Conservation (phyloP, 1,140 invertebrate genomes). For the Drosophila murphyi region DNA sequence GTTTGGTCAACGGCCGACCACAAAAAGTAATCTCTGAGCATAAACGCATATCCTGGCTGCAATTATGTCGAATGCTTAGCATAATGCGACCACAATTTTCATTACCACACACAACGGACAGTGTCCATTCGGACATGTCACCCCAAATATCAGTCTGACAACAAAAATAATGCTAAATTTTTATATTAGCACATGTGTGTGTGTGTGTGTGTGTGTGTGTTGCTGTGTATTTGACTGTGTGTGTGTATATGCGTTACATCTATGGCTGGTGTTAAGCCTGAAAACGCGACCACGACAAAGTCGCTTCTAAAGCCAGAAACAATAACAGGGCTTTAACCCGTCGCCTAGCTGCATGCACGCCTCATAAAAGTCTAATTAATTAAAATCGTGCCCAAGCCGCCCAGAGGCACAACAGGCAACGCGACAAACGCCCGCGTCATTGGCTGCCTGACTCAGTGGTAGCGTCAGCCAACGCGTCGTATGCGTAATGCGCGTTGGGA, state of each 20-base stretch:
- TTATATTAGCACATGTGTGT: conserved; percentile 55
- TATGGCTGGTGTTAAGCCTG: conserved; percentile 64
- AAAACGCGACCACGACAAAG: conserved; percentile 49
- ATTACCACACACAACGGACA: conserved; percentile 63
- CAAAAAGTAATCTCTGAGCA: conserved; percentile 82
- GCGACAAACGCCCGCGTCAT: conserved; percentile 36
- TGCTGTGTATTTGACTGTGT: neutral
- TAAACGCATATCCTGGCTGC: conserved; percentile 80
- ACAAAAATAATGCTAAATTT: conserved; percentile 65
- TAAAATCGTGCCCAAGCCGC: conserved; percentile 74
- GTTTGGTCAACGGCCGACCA: conserved; percentile 69
- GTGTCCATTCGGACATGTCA: conserved; percentile 46
- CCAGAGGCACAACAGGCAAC: conserved; percentile 48
- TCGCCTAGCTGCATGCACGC: conserved; percentile 69
- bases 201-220: neutral
- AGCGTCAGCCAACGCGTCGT: conserved; percentile 62
- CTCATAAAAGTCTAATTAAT: conserved; percentile 82
- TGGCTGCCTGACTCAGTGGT: conserved; percentile 31
- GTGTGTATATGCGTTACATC: conserved; percentile 5
- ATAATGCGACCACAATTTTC: conserved; percentile 79
- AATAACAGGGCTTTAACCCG: conserved; percentile 78
- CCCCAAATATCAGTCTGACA: conserved; percentile 28
- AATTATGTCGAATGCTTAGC: conserved; percentile 79
- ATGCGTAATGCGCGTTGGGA: conserved; percentile 77
- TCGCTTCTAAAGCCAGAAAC: conserved; percentile 67